Conservation (phyloP, 2,888 invertebrate species). For the Leucoptera coffeella region DNA sequence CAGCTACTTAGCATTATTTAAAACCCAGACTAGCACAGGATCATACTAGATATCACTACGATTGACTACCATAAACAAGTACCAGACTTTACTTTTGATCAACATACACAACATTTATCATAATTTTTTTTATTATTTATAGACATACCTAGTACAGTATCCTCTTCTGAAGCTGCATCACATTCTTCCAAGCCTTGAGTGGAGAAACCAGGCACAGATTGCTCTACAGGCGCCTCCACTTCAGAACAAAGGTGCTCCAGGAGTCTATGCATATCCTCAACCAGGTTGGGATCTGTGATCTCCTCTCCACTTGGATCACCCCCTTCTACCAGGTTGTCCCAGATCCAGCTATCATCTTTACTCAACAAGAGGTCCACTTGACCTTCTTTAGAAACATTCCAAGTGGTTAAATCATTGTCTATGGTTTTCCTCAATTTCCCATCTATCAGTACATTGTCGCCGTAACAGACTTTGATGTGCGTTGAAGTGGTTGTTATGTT, state of each 20-base stretch:
- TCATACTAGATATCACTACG: no score
- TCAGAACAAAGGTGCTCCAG: conserved; percentile 61
- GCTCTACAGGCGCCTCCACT: conserved; percentile 30
- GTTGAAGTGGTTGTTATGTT: conserved; percentile 33
- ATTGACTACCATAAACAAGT: no score
- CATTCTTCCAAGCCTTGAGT: conserved; percentile 76
- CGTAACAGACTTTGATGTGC: conserved; percentile 51
- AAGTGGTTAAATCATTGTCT: conserved; percentile 63
- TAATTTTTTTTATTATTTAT: no score
- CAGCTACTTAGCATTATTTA: no score
- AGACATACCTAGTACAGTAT: conserved; percentile 30
- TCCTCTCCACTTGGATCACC: conserved; percentile 58
- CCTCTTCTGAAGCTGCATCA: conserved; percentile 60
- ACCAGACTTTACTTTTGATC: no score
- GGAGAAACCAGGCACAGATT: conserved; percentile 34
- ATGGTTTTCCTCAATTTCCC: conserved; percentile 53
- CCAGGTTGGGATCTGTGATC: conserved; percentile 51
- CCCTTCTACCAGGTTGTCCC: conserved; percentile 54
- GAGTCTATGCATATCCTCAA: conserved; percentile 53
- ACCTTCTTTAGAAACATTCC: conserved; percentile 52
- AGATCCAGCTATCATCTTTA: conserved; percentile 50
- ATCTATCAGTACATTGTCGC: conserved; percentile 48
- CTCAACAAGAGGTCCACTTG: conserved; percentile 55
- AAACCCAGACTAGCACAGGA: no score
- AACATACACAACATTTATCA: no score